phyloP scores from a whole-genome alignment of 2,888 invertebrate species.

The Allolobophora icterica region DNA sequence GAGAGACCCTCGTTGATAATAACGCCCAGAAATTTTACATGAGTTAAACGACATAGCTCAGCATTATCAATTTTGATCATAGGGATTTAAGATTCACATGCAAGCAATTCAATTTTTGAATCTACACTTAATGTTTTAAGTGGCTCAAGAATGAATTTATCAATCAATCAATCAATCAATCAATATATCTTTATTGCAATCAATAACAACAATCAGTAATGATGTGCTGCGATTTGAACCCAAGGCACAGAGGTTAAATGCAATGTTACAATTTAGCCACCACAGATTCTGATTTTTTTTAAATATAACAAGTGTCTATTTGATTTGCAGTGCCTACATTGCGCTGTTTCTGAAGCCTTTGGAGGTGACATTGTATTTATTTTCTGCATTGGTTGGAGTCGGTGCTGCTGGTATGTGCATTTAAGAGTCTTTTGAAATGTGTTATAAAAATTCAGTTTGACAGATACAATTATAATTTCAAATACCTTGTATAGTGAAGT shows the following conservation, averaged over 20 bases:
- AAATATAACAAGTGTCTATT: neutral
- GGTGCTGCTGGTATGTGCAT: constrained; percentile 77
- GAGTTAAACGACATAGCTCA: too few relatives aligned
- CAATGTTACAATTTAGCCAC: neutral
- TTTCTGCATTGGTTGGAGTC: constrained; percentile 84
- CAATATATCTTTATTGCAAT: too few relatives aligned
- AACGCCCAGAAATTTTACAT: too few relatives aligned
- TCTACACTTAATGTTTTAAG: neutral
- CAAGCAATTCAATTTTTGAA: neutral
- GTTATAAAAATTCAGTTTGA: neutral
- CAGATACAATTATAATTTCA: neutral
- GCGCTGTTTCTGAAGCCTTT: constrained; percentile 83
- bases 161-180: too few relatives aligned
- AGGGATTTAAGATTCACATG: too few relatives aligned
- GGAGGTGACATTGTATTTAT: constrained; percentile 82
- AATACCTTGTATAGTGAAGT: neutral
- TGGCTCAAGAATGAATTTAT: neutral
- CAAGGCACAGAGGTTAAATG: neutral
- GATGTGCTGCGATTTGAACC: neutral
- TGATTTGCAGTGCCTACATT: constrained; percentile 78
- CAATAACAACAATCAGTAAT: too few relatives aligned
- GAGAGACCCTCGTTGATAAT: too few relatives aligned
- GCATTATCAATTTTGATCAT: too few relatives aligned
- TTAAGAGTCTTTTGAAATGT: neutral
- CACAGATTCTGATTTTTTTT: constrained; percentile 24